These are phyloP conservation scores for Smutsia temminckii DNA, from an alignment of 2,797 vertebrate species.

Conservation along the genomic window DNA sequence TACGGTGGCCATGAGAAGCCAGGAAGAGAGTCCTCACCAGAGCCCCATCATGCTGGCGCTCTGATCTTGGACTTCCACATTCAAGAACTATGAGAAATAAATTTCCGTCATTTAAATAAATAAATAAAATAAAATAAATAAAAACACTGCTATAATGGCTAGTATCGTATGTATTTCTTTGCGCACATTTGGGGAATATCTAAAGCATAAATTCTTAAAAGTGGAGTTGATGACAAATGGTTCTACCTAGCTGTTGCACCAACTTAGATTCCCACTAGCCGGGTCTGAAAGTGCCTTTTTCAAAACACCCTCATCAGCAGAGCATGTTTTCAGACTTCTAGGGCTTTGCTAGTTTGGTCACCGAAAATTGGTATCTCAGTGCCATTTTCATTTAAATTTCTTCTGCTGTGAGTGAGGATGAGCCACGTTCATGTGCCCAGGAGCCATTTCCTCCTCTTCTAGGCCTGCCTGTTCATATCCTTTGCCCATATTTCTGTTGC, in stretches of 20 bases:
- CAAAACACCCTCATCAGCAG: background rate
- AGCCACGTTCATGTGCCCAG: background rate
- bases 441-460: background rate
- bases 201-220: background rate
- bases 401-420: background rate
- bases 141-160: background rate
- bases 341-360: conserved; percentile 16
- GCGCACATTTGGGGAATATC: background rate
- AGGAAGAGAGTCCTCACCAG: background rate
- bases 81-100: background rate
- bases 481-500: background rate
- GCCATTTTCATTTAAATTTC: background rate
- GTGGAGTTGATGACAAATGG: background rate
- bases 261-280: background rate
- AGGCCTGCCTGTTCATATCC: background rate
- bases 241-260: background rate
- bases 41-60: background rate
- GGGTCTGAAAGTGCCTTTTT: background rate
- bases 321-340: background rate
- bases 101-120: background rate
- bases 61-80: background rate
- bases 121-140: background rate
- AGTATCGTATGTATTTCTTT: background rate
- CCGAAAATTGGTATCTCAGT: background rate
- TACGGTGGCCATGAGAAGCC: background rate